Conservation (phyloP, 2,113 vertebrate species). For the Aegotheles bennettii region DNA sequence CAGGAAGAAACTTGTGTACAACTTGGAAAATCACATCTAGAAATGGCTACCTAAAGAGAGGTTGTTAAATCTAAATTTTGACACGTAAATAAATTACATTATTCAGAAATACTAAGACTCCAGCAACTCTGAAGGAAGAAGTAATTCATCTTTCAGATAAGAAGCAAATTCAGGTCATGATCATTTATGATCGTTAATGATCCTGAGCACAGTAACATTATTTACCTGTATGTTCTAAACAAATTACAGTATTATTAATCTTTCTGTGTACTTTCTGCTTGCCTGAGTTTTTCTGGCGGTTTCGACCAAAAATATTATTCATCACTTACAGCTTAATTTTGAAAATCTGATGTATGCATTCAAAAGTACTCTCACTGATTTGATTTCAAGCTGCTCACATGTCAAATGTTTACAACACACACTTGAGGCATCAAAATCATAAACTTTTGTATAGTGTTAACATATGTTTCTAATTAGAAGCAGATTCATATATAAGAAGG, state of each 20-base stretch:
- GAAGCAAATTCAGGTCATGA: not conserved
- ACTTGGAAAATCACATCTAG: not conserved
- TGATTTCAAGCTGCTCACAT: not conserved
- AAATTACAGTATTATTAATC: not conserved
- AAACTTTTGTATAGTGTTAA: not conserved
- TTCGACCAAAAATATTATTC: not conserved
- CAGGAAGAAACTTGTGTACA: not conserved
- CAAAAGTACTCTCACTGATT: not conserved
- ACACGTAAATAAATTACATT: not conserved
- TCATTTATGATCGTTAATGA: conserved; percentile 11
- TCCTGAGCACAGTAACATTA: not conserved
- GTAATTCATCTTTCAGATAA: not conserved
- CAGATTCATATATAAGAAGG: not conserved
- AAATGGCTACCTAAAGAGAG: not conserved
- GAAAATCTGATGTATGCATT: not conserved
- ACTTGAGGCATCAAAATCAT: not conserved
- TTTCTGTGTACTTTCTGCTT: not conserved
- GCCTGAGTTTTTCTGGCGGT: not conserved
- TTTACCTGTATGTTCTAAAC: not conserved
- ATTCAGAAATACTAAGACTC: not conserved
- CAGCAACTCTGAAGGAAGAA: not conserved
- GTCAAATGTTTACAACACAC: not conserved
- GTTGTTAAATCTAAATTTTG: not conserved
- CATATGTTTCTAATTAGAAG: not conserved
- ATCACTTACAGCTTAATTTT: not conserved